Evolutionary conservation across 2,797 vertebrate genomes (phyloP).

Genomic region (Tauraco hartlaubi): DNA sequence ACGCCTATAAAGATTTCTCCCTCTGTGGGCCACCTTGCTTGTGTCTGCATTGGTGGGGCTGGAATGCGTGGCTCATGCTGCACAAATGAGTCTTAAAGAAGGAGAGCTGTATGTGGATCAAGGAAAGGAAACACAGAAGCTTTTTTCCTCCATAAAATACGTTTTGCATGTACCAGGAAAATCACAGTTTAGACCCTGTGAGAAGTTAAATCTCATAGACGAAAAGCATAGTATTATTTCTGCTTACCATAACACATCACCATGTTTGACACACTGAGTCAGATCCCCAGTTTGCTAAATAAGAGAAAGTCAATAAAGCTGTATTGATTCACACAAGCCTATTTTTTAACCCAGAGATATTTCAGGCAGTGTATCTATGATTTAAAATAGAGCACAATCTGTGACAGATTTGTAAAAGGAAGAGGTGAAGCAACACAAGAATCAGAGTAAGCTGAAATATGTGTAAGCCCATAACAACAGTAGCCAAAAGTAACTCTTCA

Average conservation of each 20-base stretch:
- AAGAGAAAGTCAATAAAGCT: not conserved
- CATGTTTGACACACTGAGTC: not conserved
- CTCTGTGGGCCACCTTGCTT: not conserved
- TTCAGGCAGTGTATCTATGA: not conserved
- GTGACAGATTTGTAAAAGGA: not conserved
- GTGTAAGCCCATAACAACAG: not conserved
- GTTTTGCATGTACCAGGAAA: not conserved
- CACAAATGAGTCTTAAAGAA: not conserved
- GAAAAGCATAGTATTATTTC: not conserved
- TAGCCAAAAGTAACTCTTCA: constrained; percentile 65
- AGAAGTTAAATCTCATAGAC: not conserved
- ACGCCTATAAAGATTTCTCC: not conserved
- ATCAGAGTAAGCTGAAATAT: constrained; percentile 22
- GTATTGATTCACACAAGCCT: not conserved
- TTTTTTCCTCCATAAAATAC: not conserved
- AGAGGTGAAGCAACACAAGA: not conserved
- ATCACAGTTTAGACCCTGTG: not conserved
- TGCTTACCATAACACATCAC: not conserved
- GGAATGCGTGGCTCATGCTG: not conserved
- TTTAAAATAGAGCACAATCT: not conserved
- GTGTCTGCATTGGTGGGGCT: not conserved
- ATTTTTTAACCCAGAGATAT: not conserved
- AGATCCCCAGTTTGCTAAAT: not conserved
- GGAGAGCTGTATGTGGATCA: not conserved
- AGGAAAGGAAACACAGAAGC: not conserved